phyloP scores from a whole-genome alignment of 2,113 vertebrate genomes.

The Leptodactylus fuscus region DNA sequence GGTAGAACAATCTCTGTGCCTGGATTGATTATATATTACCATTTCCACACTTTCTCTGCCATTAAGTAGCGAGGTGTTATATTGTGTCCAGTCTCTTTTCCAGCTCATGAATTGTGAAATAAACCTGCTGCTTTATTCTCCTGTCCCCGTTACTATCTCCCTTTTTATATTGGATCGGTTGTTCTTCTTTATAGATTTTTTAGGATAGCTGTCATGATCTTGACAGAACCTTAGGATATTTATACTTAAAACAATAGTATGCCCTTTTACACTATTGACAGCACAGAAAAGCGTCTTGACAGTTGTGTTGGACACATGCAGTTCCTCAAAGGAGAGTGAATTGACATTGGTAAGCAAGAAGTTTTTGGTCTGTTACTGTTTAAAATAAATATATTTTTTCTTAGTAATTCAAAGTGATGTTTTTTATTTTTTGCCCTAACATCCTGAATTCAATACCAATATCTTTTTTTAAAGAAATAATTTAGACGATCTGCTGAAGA shows the following conservation, averaged over 20 bases:
- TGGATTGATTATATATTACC: neutral
- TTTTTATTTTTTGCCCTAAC: neutral
- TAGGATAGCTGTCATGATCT: conserved; percentile 15
- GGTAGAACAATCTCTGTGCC: neutral
- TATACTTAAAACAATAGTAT: conserved; percentile 22
- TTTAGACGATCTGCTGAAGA: neutral
- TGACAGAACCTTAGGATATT: conserved; percentile 28
- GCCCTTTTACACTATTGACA: conserved; percentile 27
- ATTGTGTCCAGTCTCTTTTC: neutral
- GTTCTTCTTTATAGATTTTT: conserved; percentile 18
- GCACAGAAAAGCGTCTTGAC: neutral
- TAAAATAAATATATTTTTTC: neutral
- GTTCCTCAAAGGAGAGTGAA: neutral
- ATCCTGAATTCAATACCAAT: neutral
- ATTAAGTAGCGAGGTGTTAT: neutral
- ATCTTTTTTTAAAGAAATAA: neutral
- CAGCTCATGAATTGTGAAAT: conserved; percentile 7
- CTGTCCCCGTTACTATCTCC: neutral
- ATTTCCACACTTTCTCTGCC: neutral
- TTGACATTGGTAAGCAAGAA: neutral
- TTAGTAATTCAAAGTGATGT: neutral
- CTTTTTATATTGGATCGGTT: neutral
- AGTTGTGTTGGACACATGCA: conserved; percentile 26
- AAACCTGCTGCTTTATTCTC: neutral
- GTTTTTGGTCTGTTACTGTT: neutral